Evolutionary conservation across 2,113 vertebrate species (phyloP), one percentile per base, ranked within the genome.

Genomic region (Gracilinanus agilis): DNA sequence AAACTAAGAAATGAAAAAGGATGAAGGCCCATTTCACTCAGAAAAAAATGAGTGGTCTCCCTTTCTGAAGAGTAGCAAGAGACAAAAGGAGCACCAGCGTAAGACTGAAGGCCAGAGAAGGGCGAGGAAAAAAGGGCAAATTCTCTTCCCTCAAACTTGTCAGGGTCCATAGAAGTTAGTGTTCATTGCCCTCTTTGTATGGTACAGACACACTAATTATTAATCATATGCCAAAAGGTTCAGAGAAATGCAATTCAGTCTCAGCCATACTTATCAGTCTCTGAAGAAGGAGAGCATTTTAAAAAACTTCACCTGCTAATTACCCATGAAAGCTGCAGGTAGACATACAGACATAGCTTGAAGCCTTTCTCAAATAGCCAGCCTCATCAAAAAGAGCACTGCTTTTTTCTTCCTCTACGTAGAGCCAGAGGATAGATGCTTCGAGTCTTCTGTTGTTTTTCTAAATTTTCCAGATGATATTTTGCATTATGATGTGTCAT

Each of bases 391-490:
- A 58, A 95, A 93, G 55, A 93, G 90, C 53, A 96, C 24, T 11
- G 44, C 89, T 96, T 88, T 55, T 95, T 96, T 93, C 13, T 90
- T 90, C 27, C 44, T 54, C 92, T 67, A 94, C 95, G 90, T 95
- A 98, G 96, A 88, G 90, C 92, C 55, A 93, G 54, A 95, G 92
- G 53, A 25, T 44, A 97, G 88, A 91, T 90, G 75, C 44, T 96
- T 94, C 29, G 0, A 0, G 91, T 97, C 92, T 95, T 96, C 21
- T 0, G 94, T 54, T 97, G 91, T 95, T 98, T 96, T 97, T 97
- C 97, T 96, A 96, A 97, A 95, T 98, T 98, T 98, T 98, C 97
- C 98, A 97, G 97, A 98, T 98, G 97, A 98, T 98, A 98, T 98
- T 98, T 98, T 97, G 54, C 94, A 98, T 98, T 97, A 97, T 91